Evolutionary conservation across 2,797 vertebrate species (phyloP).

Genomic region (Clamator glandarius): DNA sequence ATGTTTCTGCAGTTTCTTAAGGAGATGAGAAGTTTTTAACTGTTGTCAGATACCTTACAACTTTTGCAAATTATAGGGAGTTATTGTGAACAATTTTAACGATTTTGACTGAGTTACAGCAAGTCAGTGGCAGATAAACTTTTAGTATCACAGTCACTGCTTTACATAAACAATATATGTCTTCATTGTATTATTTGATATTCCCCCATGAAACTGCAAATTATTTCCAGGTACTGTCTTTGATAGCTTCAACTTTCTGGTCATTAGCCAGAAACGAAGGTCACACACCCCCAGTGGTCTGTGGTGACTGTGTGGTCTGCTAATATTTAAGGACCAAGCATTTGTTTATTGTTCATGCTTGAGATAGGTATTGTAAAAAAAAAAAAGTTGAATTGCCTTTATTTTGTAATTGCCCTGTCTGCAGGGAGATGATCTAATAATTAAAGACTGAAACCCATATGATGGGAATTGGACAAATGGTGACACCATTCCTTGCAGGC

Average conservation of each 20-base stretch:
- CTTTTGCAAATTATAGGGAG: neutral
- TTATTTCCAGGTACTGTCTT: neutral
- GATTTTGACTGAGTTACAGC: neutral
- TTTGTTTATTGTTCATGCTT: conserved; percentile 3
- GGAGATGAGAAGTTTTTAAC: conserved; percentile 24
- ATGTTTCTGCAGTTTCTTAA: neutral
- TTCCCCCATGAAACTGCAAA: neutral
- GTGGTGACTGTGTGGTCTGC: neutral
- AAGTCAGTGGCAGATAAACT: neutral
- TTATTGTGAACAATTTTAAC: neutral
- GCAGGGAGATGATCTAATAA: neutral
- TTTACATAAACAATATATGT: neutral
- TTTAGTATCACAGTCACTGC: neutral
- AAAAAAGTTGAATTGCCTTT: neutral
- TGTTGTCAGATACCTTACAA: conserved; percentile 11
- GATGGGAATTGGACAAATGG: neutral
- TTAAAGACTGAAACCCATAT: neutral
- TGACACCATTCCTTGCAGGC: neutral
- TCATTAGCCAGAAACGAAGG: neutral
- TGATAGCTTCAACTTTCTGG: neutral
- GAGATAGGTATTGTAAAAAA: conserved; percentile 17
- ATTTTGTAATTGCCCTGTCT: neutral
- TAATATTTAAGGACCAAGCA: neutral
- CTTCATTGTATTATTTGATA: neutral
- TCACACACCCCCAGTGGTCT: neutral